A percentile compares a stretch with the other conserved stretches of the same genome.
Evolutionary conservation across 2,113 vertebrate genomes (phyloP).

Genomic region (Tragulus kanchil): DNA sequence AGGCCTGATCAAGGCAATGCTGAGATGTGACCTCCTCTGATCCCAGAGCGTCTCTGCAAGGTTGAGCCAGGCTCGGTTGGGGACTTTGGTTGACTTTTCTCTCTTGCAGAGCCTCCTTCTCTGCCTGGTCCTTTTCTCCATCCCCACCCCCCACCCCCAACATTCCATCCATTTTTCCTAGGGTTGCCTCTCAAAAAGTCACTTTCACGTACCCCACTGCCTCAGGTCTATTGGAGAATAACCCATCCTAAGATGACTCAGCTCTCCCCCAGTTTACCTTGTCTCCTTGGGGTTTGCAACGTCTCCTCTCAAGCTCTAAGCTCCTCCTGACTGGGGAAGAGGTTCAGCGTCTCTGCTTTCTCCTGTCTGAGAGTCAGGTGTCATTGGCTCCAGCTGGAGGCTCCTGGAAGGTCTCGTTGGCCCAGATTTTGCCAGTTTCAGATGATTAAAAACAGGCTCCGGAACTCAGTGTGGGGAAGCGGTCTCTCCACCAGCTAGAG

Average conservation of each 20-base stretch:
- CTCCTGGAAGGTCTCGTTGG: not conserved
- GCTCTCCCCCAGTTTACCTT: not conserved
- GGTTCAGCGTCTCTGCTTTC: not conserved
- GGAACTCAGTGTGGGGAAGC: not conserved
- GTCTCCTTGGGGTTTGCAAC: rapidly evolving
- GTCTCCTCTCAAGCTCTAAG: not conserved
- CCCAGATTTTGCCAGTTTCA: not conserved
- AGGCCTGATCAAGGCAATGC: not conserved
- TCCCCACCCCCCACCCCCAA: too few species aligned
- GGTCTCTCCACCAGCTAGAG: not conserved
- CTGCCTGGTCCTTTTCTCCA: not conserved
- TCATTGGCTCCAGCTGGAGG: not conserved
- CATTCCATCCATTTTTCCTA: not conserved
- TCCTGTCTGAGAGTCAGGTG: not conserved
- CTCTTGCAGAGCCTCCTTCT: not conserved
- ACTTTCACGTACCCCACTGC: not conserved
- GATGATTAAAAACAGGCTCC: not conserved
- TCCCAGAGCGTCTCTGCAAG: not conserved
- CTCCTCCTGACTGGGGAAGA: not conserved
- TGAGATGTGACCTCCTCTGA: not conserved
- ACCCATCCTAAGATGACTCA: not conserved
- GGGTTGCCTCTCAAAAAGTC: not conserved
- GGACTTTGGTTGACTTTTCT: not conserved
- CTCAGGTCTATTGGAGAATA: not conserved
- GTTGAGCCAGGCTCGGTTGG: not conserved